Base-by-base conservation (phyloP, 2,888 invertebrate genomes). In the Eledona agricola region DNA sequence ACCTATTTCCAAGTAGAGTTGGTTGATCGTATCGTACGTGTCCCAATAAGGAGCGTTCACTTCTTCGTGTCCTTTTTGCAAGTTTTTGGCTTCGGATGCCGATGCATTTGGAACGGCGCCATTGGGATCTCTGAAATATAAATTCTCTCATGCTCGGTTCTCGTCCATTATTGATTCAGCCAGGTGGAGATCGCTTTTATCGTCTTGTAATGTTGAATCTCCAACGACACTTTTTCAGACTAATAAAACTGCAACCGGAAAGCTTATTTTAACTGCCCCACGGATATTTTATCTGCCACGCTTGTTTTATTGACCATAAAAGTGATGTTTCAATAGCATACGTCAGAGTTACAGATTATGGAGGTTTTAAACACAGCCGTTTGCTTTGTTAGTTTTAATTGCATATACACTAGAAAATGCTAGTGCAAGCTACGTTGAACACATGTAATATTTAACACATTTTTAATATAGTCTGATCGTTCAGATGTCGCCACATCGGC, bases 21-120 rank as follows among this genome's bases (percentile, higher is more conserved):
- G 93, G 79, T 93, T 93, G 75, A 93, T 90, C 60, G 91, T 87
- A 76, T 93, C 93, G 76, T 92, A 93, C 13, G 90, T 88, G 75
- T 93, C 93, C 93, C 93, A 93, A 73, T 89, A 90, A 23, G 90
- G 90, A 35, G 86, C 81, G 16, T 80, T 81, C 34, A 63, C 49
- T 19, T 56, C 60, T 25, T 59, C 63, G 19, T 55, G 64, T 58
- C 59, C 59, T 62, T 61, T 59, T 49, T 64, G 66, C 42, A 59
- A 53, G 62, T 63, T 70, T 61, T 65, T 67, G 65, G 67, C 64
- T 55, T 71, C 68, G 51, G 65, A 64, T 43, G 71, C 65, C 26
- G 72, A 64, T 51, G 67, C 65, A 64, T 72, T 69, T 64, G 72
- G 74, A 52, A 71, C 67, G 43, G 76, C 78, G 59, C 78, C 80